Evolutionary conservation across 2,888 invertebrate species (phyloP).

Genomic region (Scaptomyza reducta): DNA sequence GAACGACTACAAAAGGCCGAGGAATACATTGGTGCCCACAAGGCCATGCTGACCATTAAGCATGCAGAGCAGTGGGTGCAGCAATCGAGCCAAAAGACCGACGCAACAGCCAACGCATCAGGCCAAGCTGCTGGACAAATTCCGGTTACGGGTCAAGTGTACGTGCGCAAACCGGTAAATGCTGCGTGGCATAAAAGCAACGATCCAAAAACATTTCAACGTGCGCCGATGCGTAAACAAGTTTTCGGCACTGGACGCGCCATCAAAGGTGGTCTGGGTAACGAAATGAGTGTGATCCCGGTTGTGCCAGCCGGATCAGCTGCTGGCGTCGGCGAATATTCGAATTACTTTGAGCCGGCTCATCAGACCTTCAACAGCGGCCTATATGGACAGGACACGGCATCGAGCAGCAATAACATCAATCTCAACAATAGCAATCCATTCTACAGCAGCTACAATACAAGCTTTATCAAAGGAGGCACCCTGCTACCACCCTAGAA

Average conservation of each 20-base stretch:
- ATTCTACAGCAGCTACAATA: constrained; percentile 51
- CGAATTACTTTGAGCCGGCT: constrained; percentile 34
- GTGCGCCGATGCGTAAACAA: constrained; percentile 25
- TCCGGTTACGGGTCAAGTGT: constrained; percentile 49
- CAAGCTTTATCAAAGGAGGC: constrained; percentile 55
- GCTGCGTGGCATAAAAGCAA: constrained; percentile 44
- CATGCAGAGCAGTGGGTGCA: constrained; percentile 75
- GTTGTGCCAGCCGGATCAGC: constrained; percentile 17
- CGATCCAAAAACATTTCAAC: constrained; percentile 28
- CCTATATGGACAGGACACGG: constrained; percentile 27
- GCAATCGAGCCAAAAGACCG: constrained; percentile 38
- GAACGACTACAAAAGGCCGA: constrained; percentile 68
- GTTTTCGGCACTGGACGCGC: constrained; percentile 63
- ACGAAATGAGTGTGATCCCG: constrained; percentile 19
- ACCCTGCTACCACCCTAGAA: constrained; percentile 61
- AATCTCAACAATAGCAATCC: constrained; percentile 28
- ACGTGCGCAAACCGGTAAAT: constrained; percentile 48
- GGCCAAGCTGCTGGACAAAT: background rate
- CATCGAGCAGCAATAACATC: constrained; percentile 2
- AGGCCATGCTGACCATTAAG: constrained; percentile 70
- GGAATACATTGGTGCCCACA: constrained; percentile 71
- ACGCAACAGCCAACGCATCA: background rate
- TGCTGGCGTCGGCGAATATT: constrained; percentile 26
- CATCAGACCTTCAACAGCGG: constrained; percentile 8
- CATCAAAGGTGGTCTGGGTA: constrained; percentile 56